Evolutionary conservation across 2,113 vertebrate genomes (phyloP), one percentile per base, ranked within the genome.

Genomic region (Elephas maximus): DNA sequence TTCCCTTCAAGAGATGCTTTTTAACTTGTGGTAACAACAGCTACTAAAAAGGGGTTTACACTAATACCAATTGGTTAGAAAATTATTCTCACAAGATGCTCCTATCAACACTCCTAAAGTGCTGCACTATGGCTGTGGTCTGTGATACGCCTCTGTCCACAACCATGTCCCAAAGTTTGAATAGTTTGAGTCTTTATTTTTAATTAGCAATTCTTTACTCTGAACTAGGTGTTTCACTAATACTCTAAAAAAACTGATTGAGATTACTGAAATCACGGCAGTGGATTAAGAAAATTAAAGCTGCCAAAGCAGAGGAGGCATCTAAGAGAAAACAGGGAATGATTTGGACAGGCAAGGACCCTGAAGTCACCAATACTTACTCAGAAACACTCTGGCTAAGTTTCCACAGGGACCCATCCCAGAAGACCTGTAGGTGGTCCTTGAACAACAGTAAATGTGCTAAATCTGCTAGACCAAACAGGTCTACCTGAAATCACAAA

Each of bases 401-500:
- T 95, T 97, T 99, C 99, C 99, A 99, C 84, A 87, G 73, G 5
- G 93, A 97, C 24, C 97, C 93, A 8, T 99, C 98, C 93, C 98
- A 98, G 90, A 90, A 97, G 79, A 98, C 97, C 73, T 98, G 98
- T 95, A 99, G 88, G 14, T 97, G 98, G 24, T 98, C 97, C 69
- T 98, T 98, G 96, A 99, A 99, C 89, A 99, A 97, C 24, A 99
- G 97, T 93, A 99, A 92, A 97, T 99, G 99, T 30, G 99, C 94
- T 33, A 99, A 97, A 96, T 99, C 99, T 92, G 99, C 99, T 98
- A 99, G 97, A 51, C 99, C 99, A 97, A 99, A 96, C 96, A 99
- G 98, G 97, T 99, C 99, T 17, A 99, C 98, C 99, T 99, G 98
- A 74, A 99, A 98, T 51, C 91, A 98, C 83, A 98, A 97, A 80